phyloP scores from a whole-genome alignment of 2,797 vertebrate genomes.

The Vespertilio murinus region DNA sequence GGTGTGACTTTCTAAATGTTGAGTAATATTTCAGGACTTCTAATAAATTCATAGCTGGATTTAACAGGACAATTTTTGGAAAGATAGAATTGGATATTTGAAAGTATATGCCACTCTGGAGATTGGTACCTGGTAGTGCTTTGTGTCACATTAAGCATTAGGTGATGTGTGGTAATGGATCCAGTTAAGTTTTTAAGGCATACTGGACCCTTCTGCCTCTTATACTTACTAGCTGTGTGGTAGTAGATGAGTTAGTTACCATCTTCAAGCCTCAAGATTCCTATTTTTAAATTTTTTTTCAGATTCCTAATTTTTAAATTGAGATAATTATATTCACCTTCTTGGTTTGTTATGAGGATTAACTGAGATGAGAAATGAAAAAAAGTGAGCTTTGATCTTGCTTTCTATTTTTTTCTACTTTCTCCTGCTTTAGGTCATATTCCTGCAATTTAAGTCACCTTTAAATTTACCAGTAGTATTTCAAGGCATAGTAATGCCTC shows the following conservation, averaged over 20 bases:
- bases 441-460: neutral
- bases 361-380: neutral
- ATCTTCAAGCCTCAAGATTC: neutral
- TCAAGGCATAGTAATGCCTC: neutral
- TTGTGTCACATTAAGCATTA: neutral
- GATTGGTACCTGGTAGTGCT: neutral
- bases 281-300: neutral
- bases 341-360: neutral
- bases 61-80: neutral
- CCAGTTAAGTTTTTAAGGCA: neutral
- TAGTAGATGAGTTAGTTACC: neutral
- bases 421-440: neutral
- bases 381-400: neutral
- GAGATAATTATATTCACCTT: neutral
- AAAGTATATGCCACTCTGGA: neutral
- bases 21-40: neutral
- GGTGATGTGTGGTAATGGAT: fast-evolving
- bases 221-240: neutral
- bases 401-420: conserved; percentile 10
- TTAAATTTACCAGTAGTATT: neutral
- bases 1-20: neutral
- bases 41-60: neutral
- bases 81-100: neutral
- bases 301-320: neutral
- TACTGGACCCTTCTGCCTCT: neutral